phyloP scores from a whole-genome alignment of 2,113 vertebrate species.

The Pandion haliaetus region DNA sequence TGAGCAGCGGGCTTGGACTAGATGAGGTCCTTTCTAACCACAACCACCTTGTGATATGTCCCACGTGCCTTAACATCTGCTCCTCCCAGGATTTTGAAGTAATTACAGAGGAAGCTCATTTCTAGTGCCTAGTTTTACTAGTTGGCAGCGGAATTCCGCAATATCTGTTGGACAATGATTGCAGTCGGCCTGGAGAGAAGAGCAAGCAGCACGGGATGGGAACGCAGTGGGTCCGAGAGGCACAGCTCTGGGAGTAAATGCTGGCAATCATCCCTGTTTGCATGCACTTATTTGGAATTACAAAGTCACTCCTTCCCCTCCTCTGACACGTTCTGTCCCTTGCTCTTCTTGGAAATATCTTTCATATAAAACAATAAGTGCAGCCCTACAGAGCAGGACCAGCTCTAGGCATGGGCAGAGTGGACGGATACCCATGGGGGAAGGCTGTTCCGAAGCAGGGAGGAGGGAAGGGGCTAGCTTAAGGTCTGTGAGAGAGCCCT shows the following conservation, averaged over 20 bases:
- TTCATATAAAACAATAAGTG: not conserved
- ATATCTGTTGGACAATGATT: not conserved
- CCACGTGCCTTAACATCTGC: not conserved
- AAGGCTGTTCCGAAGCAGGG: not conserved
- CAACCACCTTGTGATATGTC: not conserved
- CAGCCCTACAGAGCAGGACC: not conserved
- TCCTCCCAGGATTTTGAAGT: not conserved
- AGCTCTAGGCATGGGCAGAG: not conserved
- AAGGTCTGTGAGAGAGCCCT: not conserved
- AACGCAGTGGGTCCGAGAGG: not conserved
- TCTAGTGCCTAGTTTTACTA: not conserved
- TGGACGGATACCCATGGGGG: fast-evolving
- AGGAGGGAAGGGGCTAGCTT: not conserved
- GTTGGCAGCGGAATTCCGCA: not conserved
- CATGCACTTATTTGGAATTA: not conserved
- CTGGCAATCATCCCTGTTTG: not conserved
- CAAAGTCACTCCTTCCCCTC: not conserved
- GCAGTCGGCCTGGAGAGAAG: not conserved
- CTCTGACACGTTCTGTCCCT: not conserved
- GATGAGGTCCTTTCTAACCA: not conserved
- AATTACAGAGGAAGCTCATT: not conserved
- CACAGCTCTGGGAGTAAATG: constrained; percentile 24
- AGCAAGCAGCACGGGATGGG: not conserved
- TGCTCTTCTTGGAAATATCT: not conserved
- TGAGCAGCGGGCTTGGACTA: not conserved